phyloP scores from a whole-genome alignment of 2,888 invertebrate genomes.

The Rotaria sp. region DNA sequence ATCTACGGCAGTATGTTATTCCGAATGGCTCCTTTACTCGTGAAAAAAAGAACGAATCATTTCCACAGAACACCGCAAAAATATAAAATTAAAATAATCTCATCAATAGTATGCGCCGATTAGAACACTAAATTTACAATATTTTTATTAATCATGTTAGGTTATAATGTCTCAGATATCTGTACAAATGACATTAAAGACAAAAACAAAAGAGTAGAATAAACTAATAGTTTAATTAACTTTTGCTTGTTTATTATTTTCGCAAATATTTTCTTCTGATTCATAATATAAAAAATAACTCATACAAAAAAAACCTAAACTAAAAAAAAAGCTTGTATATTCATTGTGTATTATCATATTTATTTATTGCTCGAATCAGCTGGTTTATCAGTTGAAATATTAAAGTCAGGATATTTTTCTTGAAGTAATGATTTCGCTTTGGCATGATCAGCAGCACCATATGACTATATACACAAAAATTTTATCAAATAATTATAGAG shows the following conservation, averaged over 20 bases:
- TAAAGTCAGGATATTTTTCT: constrained; percentile 4
- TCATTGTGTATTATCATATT: not conserved
- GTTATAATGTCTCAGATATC: not conserved
- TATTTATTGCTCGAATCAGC: not conserved
- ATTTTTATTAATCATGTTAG: no score
- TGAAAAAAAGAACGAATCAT: no score
- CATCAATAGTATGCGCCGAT: no score
- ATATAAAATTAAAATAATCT: no score
- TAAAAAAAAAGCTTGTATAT: not conserved
- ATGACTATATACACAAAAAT: not conserved
- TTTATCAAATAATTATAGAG: no score
- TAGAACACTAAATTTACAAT: no score
- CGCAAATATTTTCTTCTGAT: not conserved
- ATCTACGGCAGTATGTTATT: not conserved
- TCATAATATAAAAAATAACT: not conserved
- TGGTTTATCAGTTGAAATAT: not conserved
- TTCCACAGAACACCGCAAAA: no score
- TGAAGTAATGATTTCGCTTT: not conserved
- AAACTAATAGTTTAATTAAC: not conserved
- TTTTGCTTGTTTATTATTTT: not conserved
- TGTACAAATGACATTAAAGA: no score
- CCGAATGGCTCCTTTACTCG: no score
- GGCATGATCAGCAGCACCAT: not conserved
- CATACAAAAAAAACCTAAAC: not conserved
- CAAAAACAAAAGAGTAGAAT: no score